Evolutionary conservation across 2,888 invertebrate genomes (phyloP).

Genomic region (Azorinus chamasolen): DNA sequence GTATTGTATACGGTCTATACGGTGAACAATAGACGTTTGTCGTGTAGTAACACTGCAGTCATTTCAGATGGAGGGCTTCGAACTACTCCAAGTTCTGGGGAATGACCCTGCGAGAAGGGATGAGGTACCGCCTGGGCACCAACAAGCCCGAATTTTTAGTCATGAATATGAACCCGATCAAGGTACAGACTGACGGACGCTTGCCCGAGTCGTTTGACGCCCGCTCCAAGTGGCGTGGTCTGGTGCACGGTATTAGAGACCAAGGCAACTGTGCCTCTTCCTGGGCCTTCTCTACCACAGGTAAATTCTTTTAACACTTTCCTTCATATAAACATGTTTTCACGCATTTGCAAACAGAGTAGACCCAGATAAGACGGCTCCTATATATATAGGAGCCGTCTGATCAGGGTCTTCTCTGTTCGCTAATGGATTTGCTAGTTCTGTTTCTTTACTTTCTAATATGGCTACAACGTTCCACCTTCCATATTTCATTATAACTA

Average conservation of each 20-base stretch:
- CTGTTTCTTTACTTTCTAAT: too few species aligned
- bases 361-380: too few species aligned
- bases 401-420: too few species aligned
- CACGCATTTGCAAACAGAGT: too few species aligned
- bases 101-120: slow-evolving; percentile 92
- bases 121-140: slow-evolving; percentile 92
- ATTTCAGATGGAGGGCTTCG: slow-evolving; percentile 91
- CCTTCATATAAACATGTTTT: too few species aligned
- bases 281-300: slow-evolving; percentile 96
- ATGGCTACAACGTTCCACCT: too few species aligned
- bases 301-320: too few species aligned
- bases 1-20: too few species aligned
- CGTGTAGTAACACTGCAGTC: neutral
- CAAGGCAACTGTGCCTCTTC: slow-evolving; percentile 94
- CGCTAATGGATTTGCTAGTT: too few species aligned
- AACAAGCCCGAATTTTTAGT: slow-evolving; percentile 88
- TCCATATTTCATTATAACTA: too few species aligned
- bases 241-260: slow-evolving; percentile 90
- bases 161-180: slow-evolving; percentile 80
- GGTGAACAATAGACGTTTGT: too few species aligned
- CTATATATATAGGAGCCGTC: too few species aligned
- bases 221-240: slow-evolving; percentile 91
- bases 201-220: slow-evolving; percentile 92
- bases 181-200: slow-evolving; percentile 65
- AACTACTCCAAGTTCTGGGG: slow-evolving; percentile 95